A percentile compares a stretch with the other conserved stretches of the same genome.
Evolutionary conservation across 2,113 vertebrate genomes (phyloP).

Genomic region (Megalops atlanticus): DNA sequence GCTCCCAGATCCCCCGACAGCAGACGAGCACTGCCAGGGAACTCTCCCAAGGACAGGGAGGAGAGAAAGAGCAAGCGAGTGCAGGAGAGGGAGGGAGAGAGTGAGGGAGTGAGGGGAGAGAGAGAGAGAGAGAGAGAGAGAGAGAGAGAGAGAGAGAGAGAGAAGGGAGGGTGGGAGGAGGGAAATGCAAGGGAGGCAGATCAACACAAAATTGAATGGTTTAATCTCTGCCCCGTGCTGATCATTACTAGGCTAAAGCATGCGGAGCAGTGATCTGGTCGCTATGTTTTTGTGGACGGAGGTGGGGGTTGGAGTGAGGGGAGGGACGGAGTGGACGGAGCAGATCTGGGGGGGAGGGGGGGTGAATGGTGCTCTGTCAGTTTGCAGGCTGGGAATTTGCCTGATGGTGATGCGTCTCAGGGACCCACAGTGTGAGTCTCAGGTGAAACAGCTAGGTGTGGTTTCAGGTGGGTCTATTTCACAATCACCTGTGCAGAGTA

Average conservation of each 20-base stretch:
- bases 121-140: background rate
- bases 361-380: background rate
- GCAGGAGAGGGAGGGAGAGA: slow-evolving; percentile 9
- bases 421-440: background rate
- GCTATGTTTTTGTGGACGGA: background rate
- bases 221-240: slow-evolving; percentile 7
- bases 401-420: background rate
- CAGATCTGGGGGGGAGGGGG: too few relatives aligned
- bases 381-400: background rate
- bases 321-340: background rate
- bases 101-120: slow-evolving; percentile 4
- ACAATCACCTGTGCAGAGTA: background rate
- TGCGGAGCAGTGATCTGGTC: background rate
- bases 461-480: background rate
- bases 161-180: background rate
- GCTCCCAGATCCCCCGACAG: background rate
- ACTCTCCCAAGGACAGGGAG: slow-evolving; percentile 25
- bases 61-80: slow-evolving; percentile 18
- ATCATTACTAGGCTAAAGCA: background rate
- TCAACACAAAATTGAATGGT: background rate
- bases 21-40: slow-evolving; percentile 11
- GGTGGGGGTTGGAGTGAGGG: background rate
- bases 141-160: background rate
- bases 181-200: background rate
- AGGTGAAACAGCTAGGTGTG: background rate